These are phyloP conservation scores for Todiramphus saurophagus DNA, from an alignment of 2,113 vertebrate species.

Conservation along the genomic window DNA sequence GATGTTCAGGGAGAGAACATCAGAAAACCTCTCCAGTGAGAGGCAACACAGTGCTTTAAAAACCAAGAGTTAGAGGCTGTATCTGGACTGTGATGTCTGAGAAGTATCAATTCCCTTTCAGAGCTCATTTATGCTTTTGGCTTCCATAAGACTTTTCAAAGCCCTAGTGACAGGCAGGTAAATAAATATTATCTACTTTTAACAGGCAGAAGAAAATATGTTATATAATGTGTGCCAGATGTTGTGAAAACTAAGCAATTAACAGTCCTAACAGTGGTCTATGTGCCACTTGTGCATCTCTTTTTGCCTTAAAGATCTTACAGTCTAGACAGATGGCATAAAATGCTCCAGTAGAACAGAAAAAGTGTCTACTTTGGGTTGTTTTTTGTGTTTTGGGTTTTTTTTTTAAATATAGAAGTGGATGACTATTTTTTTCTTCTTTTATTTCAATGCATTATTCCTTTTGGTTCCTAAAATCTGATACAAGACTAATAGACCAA, in stretches of 20 bases:
- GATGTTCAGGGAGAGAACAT: background rate
- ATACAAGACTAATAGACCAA: background rate
- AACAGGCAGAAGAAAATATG: background rate
- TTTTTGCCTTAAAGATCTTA: constrained; percentile 19
- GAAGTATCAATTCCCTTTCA: background rate
- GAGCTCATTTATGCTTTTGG: constrained; percentile 2
- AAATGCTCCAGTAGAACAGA: background rate
- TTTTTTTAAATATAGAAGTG: background rate
- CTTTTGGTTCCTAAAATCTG: background rate
- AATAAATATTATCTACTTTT: constrained; percentile 39
- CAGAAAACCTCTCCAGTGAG: background rate
- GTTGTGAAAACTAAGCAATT: constrained; percentile 28
- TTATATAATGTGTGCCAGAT: constrained; percentile 8
- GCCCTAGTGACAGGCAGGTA: background rate
- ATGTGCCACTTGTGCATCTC: background rate
- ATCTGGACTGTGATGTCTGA: background rate
- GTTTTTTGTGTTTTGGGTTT: background rate
- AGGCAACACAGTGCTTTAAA: background rate
- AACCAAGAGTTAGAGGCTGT: background rate
- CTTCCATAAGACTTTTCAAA: background rate
- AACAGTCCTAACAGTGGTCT: background rate
- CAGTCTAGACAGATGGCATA: constrained; percentile 12
- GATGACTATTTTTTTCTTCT: background rate
- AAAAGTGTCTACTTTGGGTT: background rate
- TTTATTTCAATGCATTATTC: background rate